Base-by-base conservation (phyloP, 2,888 invertebrate species). In the Drosophila prostipennis region DNA sequence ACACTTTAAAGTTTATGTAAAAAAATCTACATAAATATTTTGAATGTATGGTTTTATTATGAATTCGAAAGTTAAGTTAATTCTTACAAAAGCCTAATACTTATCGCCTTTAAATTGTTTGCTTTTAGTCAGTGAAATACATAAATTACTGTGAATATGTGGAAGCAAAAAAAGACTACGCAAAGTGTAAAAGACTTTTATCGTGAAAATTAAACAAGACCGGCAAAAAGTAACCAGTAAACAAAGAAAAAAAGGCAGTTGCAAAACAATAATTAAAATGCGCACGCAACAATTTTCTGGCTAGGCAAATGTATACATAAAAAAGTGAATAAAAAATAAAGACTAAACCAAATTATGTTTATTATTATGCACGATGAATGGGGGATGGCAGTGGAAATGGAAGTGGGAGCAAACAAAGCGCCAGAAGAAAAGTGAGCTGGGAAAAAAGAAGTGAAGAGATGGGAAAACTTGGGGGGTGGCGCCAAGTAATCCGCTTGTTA, bases 401-500 rank as follows among this genome's bases (percentile, higher is more conserved):
- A 49, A 61, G 48, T 32, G 32, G 48, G 42, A 59, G 67, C 65
- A 67, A 77, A 82, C 71, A 77, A 79, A 79, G 77, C 68, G 76
- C 32, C 52, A 48, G 29, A 73, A 72, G 70, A 65, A 71, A 77
- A 78, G 59, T 54, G 52, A 59, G 60, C 77, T 69, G 72, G 32
- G 14, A n/a, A 29, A 46, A 14, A n/a, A 10, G n/a, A 19, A 37
- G 13, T 2, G 19, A 72, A 60, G 43, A 26, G 26, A 26, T 0
- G 29, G 29, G 42, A 73, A 72, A 58, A 72, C 39, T 52, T 72
- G 55, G 64, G 64, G 74, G 74, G 68, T 70, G 72, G 77, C 72
- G 75, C 42, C 49, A 70, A 78, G 74, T 84, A 84, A 83, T 85
- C 83, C 82, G 80, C 85, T 83, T 83, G 85, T 85, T 84, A 80